Percentiles rank a stretch among this genome's conserved stretches.
Conservation (phyloP, 2,888 invertebrate species). For the Drosophila eohydei region DNA sequence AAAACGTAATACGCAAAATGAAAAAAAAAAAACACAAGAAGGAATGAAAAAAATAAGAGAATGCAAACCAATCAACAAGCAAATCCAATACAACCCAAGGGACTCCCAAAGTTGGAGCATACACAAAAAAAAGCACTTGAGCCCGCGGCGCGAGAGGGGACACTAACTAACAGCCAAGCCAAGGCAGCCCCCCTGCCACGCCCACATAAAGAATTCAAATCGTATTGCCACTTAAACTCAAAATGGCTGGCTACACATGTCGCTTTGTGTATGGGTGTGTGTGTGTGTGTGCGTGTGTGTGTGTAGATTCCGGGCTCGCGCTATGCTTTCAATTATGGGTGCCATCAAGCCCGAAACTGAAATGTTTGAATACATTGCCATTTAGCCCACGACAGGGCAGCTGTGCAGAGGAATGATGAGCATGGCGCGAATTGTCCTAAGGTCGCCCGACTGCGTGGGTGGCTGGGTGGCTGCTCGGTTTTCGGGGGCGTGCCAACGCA, state of each 20-base stretch:
- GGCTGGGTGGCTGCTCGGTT: neutral
- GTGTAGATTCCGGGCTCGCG: slow-evolving; percentile 38
- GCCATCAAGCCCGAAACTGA: slow-evolving; percentile 73
- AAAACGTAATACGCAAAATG: slow-evolving; percentile 8
- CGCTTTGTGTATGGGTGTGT: slow-evolving; percentile 30
- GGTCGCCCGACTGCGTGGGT: neutral
- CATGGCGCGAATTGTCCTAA: slow-evolving; percentile 9
- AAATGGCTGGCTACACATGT: slow-evolving; percentile 73
- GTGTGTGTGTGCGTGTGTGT: slow-evolving; percentile 13
- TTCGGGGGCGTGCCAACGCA: slow-evolving; percentile 56
- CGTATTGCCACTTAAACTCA: slow-evolving; percentile 78
- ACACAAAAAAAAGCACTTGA: neutral
- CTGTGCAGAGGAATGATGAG: slow-evolving; percentile 35
- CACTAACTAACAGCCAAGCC: slow-evolving; percentile 59
- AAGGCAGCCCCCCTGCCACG: slow-evolving; percentile 11
- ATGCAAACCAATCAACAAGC: slow-evolving; percentile 76
- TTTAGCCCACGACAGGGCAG: slow-evolving; percentile 54
- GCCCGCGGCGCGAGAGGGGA: slow-evolving; percentile 33
- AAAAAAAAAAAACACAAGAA: neutral
- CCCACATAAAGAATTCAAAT: slow-evolving; percentile 75
- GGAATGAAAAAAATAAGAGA: neutral
- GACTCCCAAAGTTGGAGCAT: slow-evolving; percentile 26
- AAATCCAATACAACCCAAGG: slow-evolving; percentile 71
- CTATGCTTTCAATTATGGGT: slow-evolving; percentile 71
- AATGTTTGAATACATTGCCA: slow-evolving; percentile 78